phyloP scores from a whole-genome alignment of 2,797 vertebrate species.

The Oreochromis grahami region DNA sequence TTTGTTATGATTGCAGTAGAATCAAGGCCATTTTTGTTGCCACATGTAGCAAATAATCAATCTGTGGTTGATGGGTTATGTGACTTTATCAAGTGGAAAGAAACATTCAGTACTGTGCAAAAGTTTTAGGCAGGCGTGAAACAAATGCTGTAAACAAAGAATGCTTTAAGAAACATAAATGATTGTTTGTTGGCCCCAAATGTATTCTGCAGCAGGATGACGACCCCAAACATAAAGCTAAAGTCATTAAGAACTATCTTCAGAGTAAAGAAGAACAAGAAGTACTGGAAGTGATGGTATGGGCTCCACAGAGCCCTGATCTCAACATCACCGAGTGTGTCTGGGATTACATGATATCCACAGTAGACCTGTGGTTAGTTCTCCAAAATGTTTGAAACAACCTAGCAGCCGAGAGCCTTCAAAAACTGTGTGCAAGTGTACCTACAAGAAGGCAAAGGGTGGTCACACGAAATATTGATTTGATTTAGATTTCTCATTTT shows the following conservation, averaged over 20 bases:
- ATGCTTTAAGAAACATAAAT: accelerated
- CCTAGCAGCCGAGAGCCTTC: not conserved
- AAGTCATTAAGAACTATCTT: not conserved
- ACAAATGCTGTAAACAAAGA: not conserved
- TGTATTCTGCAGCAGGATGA: not conserved
- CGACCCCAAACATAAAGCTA: not conserved
- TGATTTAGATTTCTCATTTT: not conserved
- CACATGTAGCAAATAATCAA: not conserved
- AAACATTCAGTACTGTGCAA: not conserved
- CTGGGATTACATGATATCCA: not conserved
- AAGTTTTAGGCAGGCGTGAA: not conserved
- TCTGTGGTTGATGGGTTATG: not conserved
- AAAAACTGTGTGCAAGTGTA: conserved; percentile 11
- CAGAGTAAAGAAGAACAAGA: not conserved
- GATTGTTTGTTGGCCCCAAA: not conserved
- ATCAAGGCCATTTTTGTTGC: not conserved
- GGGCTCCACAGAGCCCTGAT: not conserved
- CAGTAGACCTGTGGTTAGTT: not conserved
- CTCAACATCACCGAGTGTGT: accelerated
- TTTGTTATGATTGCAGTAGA: not conserved
- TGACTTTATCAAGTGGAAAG: not conserved
- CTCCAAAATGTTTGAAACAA: not conserved
- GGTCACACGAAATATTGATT: not conserved
- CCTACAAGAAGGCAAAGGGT: not conserved
- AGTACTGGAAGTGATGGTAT: not conserved